phyloP scores from a whole-genome alignment of 2,797 vertebrate species.

The Acridotheres tristis region DNA sequence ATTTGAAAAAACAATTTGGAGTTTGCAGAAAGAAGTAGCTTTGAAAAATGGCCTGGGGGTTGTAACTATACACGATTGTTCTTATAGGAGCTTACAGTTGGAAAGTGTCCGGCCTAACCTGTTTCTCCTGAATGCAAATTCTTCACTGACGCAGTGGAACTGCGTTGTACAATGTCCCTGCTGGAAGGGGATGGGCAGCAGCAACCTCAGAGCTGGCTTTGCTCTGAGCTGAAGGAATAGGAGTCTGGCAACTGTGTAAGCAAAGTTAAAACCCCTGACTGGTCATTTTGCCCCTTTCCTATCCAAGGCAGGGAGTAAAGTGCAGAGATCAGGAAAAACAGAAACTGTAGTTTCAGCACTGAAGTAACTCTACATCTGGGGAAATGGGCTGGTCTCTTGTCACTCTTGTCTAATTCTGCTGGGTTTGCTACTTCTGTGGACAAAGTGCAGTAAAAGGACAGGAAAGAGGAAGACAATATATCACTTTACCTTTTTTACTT shows the following conservation, averaged over 20 bases:
- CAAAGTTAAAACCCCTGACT: not conserved
- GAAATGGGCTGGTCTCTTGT: not conserved
- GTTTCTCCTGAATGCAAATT: constrained; percentile 58
- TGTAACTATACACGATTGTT: constrained; percentile 4
- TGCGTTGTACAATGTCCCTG: fast-evolving
- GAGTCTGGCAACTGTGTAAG: not conserved
- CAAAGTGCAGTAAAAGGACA: not conserved
- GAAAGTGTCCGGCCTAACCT: not conserved
- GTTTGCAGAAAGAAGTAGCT: not conserved
- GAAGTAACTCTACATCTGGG: not conserved
- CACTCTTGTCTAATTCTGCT: not conserved
- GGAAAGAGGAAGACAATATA: not conserved
- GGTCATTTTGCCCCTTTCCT: not conserved
- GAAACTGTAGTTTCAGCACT: not conserved
- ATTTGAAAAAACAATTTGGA: not conserved
- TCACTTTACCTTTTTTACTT: not conserved
- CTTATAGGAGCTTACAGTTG: not conserved
- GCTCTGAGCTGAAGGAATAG: not conserved
- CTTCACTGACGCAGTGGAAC: not conserved
- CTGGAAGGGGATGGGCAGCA: constrained; percentile 17
- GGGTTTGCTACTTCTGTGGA: not conserved
- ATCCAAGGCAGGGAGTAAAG: not conserved
- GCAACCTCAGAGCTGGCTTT: not conserved
- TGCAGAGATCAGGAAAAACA: not conserved
- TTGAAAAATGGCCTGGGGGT: constrained; percentile 11